Percentiles rank a stretch among this genome's conserved stretches.
phyloP scores from a whole-genome alignment of 2,797 vertebrate genomes.

The Apodemus agrarius region DNA sequence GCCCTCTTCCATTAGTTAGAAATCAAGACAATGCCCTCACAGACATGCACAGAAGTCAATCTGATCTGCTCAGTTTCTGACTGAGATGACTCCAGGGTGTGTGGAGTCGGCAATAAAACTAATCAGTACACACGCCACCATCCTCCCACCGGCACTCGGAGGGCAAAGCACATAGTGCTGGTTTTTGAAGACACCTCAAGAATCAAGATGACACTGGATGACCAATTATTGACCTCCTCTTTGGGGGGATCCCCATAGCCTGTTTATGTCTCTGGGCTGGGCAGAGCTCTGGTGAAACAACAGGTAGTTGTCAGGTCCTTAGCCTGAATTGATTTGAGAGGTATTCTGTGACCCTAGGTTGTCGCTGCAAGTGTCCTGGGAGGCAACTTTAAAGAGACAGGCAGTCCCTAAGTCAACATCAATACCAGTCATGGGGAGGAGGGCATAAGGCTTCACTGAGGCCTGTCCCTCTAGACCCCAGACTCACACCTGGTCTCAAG shows the following conservation, averaged over 20 bases:
- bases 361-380: neutral
- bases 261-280: neutral
- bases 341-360: neutral
- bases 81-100: neutral
- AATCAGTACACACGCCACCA: neutral
- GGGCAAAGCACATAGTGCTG: neutral
- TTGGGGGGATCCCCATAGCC: too few species aligned
- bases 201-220: neutral
- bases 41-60: neutral
- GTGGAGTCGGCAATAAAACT: neutral
- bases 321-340: fast-evolving
- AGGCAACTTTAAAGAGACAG: neutral
- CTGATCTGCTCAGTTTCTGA: neutral
- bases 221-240: fast-evolving
- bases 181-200: neutral
- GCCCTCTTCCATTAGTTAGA: neutral
- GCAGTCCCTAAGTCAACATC: neutral
- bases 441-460: neutral
- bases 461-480: neutral
- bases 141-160: neutral
- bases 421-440: fast-evolving
- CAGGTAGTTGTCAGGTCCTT: neutral
- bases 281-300: neutral
- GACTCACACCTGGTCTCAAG: neutral
- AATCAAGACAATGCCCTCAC: neutral